Conservation (phyloP, 37 sponge, comb jelly and placozoan species). For the Tethya wilhelma region DNA sequence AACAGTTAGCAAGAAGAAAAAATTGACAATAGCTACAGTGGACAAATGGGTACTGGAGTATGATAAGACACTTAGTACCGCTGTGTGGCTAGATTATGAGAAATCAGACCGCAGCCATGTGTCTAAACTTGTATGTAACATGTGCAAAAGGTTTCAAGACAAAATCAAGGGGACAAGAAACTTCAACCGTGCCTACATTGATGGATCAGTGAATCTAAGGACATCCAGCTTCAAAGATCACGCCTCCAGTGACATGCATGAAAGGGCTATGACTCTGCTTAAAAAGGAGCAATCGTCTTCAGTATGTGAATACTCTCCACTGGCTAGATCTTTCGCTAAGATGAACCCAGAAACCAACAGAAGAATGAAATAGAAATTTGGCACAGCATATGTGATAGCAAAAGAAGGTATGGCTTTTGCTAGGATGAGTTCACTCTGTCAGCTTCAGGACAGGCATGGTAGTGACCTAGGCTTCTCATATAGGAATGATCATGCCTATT, state of each 20-base stretch:
- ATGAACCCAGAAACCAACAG: not conserved
- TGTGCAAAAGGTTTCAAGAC: constrained; percentile 25
- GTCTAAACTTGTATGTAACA: constrained; percentile 19
- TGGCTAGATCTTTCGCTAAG: no score
- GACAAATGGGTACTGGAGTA: no score
- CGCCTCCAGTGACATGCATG: constrained; percentile 22
- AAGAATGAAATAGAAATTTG: no score
- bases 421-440: constrained; percentile 29
- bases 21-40: constrained; percentile 5
- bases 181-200: constrained; percentile 32
- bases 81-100: no score
- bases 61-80: no score
- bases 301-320: constrained; percentile 9
- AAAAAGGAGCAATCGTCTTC: constrained; percentile 8
- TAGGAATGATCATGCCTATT: constrained; percentile 25
- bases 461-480: constrained; percentile 19
- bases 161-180: constrained; percentile 25
- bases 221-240: constrained; percentile 44
- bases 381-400: constrained; percentile 27
- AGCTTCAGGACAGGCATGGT: constrained; percentile 37
- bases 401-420: constrained; percentile 28
- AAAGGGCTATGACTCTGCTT: constrained; percentile 15
- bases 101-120: constrained; percentile 36
- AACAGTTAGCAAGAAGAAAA: not conserved
- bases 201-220: constrained; percentile 26